Conservation (phyloP, 1,140 invertebrate species). For the Agrilus planipennis region DNA sequence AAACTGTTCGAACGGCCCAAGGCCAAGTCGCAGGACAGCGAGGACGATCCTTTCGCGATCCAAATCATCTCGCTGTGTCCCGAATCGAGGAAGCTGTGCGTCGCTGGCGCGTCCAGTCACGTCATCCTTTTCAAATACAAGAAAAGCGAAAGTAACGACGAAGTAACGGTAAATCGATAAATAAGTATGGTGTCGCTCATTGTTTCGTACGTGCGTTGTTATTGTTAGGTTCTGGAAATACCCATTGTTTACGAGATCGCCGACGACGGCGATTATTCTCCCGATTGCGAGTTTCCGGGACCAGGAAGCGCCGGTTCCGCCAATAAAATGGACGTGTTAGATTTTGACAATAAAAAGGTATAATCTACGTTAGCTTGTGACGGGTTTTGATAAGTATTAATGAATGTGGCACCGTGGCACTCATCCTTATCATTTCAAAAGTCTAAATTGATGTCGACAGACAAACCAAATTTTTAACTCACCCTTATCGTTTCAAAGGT, state of each 20-base stretch:
- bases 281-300: slow-evolving; percentile 64
- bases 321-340: slow-evolving; percentile 40
- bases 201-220: slow-evolving; percentile 1
- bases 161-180: slow-evolving; percentile 62
- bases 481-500: too few relatives aligned
- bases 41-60: slow-evolving; percentile 87
- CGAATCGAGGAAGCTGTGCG: slow-evolving; percentile 78
- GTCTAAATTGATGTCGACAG: too few relatives aligned
- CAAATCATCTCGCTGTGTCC: slow-evolving; percentile 85
- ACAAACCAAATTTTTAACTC: too few relatives aligned
- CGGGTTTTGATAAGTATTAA: too few relatives aligned
- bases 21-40: slow-evolving; percentile 36
- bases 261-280: slow-evolving; percentile 66
- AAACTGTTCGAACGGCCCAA: slow-evolving; percentile 80
- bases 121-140: slow-evolving; percentile 92
- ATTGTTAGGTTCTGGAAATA: slow-evolving; percentile 68
- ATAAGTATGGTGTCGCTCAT: slow-evolving; percentile 4
- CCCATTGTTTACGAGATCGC: slow-evolving; percentile 72
- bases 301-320: slow-evolving; percentile 35
- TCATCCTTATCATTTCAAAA: too few relatives aligned
- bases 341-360: slow-evolving; percentile 46
- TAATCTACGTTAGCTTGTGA: too few relatives aligned
- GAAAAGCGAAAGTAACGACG: slow-evolving; percentile 75
- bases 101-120: slow-evolving; percentile 84
- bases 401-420: too few relatives aligned